phyloP scores from a whole-genome alignment of 1,140 invertebrate genomes.

The Camponotus floridanus region DNA sequence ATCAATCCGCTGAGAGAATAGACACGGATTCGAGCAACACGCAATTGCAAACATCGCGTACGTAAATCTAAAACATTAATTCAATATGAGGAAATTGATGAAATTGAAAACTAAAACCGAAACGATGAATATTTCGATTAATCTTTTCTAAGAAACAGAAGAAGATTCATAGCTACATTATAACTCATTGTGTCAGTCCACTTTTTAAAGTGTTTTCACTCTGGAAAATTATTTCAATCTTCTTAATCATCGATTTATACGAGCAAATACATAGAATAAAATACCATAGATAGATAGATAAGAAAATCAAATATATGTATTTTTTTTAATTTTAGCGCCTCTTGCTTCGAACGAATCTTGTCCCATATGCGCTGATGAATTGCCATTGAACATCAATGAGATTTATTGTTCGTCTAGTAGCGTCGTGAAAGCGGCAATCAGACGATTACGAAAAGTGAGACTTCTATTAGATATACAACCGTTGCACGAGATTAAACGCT shows the following conservation, averaged over 20 bases:
- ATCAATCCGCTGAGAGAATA: slow-evolving; percentile 39
- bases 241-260: background rate
- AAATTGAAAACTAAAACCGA: background rate
- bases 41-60: slow-evolving; percentile 12
- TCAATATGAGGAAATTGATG: background rate
- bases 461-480: slow-evolving; percentile 77
- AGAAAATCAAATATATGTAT: background rate
- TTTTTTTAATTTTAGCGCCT: slow-evolving; percentile 56
- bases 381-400: slow-evolving; percentile 79
- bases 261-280: no score
- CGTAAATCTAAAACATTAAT: slow-evolving; percentile 14
- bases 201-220: background rate
- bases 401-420: slow-evolving; percentile 80
- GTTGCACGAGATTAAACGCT: slow-evolving; percentile 64
- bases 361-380: slow-evolving; percentile 79
- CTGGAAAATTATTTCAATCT: background rate
- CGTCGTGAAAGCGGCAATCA: slow-evolving; percentile 80
- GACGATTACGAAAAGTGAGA: slow-evolving; percentile 78
- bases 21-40: background rate
- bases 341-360: slow-evolving; percentile 65
- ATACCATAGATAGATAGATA: no score
- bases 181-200: background rate
- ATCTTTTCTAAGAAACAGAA: background rate
- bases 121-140: background rate
- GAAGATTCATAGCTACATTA: background rate